Conservation (phyloP, 2,113 vertebrate species). For the Chionodraco myersi region DNA sequence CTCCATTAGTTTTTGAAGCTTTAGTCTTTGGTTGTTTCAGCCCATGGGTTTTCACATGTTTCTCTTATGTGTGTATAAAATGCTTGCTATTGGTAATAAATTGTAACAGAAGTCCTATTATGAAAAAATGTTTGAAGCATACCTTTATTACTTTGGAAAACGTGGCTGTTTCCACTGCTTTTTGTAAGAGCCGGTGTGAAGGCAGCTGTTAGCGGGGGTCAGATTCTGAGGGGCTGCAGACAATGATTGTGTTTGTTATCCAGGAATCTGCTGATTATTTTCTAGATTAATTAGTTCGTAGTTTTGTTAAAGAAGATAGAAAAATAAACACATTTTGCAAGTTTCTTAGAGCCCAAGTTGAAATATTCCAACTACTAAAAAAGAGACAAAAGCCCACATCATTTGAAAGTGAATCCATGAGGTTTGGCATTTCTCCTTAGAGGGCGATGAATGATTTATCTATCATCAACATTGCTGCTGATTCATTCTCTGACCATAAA, state of each 20-base stretch:
- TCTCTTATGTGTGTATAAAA: not conserved
- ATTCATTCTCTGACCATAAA: not conserved
- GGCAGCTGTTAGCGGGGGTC: too few species aligned
- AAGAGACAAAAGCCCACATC: not conserved
- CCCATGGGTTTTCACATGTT: too few species aligned
- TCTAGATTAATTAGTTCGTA: not conserved
- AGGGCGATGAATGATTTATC: not conserved
- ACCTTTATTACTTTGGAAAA: not conserved
- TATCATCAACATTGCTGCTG: not conserved
- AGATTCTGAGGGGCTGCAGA: too few species aligned
- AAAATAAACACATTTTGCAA: not conserved
- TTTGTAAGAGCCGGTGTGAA: too few species aligned
- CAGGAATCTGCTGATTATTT: not conserved
- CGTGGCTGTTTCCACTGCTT: too few species aligned
- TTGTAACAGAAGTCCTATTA: not conserved
- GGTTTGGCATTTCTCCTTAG: not conserved
- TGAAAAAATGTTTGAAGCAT: not conserved
- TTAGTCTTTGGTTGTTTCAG: not conserved
- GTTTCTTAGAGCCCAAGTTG: not conserved
- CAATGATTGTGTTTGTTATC: not conserved
- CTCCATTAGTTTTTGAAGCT: not conserved
- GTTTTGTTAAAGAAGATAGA: not conserved
- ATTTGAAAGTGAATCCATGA: not conserved
- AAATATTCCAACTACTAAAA: not conserved
- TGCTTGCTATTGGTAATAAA: not conserved